A percentile compares a stretch with the other conserved stretches of the same genome.
phyloP scores from a whole-genome alignment of 2,797 vertebrate species.

The Brachymystax lenok region DNA sequence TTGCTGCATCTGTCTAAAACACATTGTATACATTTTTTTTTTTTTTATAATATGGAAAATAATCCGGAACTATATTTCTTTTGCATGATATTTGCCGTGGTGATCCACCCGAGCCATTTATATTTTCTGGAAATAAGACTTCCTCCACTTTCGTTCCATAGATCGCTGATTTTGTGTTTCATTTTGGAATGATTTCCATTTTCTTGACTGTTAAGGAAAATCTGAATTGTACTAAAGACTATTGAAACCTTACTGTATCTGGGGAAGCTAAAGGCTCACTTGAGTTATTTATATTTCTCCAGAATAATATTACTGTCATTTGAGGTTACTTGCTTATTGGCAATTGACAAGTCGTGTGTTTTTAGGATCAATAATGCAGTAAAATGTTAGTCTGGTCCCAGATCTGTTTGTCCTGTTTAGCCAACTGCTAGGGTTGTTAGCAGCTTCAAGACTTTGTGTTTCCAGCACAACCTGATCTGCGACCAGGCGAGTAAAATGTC shows the following conservation, averaged over 20 bases:
- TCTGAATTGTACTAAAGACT: constrained; percentile 2
- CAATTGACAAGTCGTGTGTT: neutral
- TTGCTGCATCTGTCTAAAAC: constrained; percentile 1
- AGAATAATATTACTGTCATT: constrained; percentile 24
- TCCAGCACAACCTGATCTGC: neutral
- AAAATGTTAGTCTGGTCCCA: neutral
- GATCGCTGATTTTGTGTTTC: constrained; percentile 9
- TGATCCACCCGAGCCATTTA: neutral
- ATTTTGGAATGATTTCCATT: neutral
- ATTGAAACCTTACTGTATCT: constrained; percentile 41
- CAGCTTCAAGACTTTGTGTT: neutral
- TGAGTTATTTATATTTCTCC: neutral
- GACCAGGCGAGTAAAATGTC: neutral
- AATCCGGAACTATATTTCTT: constrained; percentile 5
- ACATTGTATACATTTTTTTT: neutral
- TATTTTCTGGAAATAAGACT: neutral
- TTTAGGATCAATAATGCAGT: neutral
- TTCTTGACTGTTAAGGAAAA: constrained; percentile 17
- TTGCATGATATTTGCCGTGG: constrained; percentile 10
- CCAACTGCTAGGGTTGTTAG: neutral
- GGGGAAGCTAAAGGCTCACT: neutral
- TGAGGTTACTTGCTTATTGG: constrained; percentile 4
- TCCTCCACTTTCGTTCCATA: constrained; percentile 7
- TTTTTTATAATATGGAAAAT: constrained; percentile 11
- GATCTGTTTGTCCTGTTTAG: neutral